Evolutionary conservation across 2,113 vertebrate genomes (phyloP).

Genomic region (Astur gentilis): DNA sequence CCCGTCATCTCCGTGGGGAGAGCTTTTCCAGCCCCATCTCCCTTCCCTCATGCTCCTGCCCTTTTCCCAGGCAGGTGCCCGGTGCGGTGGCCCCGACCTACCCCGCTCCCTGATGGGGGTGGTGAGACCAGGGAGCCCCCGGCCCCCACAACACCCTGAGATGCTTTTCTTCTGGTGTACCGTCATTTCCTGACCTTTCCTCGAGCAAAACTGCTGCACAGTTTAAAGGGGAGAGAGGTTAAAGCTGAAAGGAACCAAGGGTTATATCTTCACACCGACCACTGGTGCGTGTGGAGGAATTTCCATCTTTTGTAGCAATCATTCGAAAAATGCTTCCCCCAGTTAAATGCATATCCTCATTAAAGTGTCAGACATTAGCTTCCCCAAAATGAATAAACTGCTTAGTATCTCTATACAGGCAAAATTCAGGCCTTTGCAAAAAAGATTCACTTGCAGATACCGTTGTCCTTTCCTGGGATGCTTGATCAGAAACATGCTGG

Average conservation of each 20-base stretch:
- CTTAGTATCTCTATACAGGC: not conserved
- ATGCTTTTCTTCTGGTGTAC: not conserved
- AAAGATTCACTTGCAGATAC: not conserved
- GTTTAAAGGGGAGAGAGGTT: not conserved
- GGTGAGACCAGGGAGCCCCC: not conserved
- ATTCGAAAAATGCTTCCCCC: not conserved
- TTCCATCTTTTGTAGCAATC: not conserved
- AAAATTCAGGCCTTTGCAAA: not conserved
- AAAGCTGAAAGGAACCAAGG: not conserved
- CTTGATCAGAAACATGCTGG: not conserved
- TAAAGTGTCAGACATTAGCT: not conserved
- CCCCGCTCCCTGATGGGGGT: not conserved
- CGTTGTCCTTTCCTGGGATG: not conserved
- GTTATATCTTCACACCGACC: not conserved
- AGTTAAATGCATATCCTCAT: not conserved
- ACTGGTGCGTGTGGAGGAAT: not conserved
- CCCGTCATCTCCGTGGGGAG: rapidly evolving
- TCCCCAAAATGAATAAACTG: not conserved
- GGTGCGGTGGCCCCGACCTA: rapidly evolving
- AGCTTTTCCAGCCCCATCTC: not conserved
- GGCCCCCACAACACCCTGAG: rapidly evolving
- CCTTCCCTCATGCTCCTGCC: not conserved
- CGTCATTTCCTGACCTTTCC: not conserved
- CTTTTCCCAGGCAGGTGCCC: not conserved
- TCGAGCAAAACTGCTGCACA: not conserved